phyloP scores from a whole-genome alignment of 2,113 vertebrate genomes.

The Mixornis gularis region DNA sequence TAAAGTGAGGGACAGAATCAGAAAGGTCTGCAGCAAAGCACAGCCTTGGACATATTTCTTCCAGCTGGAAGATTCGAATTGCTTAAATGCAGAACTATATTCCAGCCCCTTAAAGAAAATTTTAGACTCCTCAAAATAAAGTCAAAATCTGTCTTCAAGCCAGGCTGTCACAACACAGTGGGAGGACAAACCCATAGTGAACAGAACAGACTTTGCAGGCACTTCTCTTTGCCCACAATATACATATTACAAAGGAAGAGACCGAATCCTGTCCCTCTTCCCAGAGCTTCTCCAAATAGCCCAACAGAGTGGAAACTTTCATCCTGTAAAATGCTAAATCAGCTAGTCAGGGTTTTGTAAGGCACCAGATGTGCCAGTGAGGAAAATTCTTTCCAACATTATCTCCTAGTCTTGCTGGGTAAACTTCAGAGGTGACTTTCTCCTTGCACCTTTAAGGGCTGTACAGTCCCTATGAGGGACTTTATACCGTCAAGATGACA shows the following conservation, averaged over 20 bases:
- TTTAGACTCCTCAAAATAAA: neutral
- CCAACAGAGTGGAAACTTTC: neutral
- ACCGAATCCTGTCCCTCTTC: neutral
- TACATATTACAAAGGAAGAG: neutral
- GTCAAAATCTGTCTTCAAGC: neutral
- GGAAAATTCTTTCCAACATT: neutral
- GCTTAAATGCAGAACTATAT: neutral
- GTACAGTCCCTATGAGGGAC: accelerated
- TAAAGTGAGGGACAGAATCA: neutral
- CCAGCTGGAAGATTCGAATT: neutral
- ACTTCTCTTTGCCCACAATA: neutral
- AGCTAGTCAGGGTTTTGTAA: neutral
- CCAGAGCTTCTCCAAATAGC: neutral
- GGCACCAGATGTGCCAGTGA: neutral
- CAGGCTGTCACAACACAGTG: neutral
- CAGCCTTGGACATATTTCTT: neutral
- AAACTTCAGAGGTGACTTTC: neutral
- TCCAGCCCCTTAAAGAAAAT: neutral
- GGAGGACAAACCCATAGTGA: neutral
- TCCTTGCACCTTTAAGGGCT: neutral
- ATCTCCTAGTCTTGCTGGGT: neutral
- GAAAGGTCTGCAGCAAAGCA: neutral
- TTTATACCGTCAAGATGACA: neutral
- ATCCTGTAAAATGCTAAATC: neutral
- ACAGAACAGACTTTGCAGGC: neutral